Evolutionary conservation across 1,140 invertebrate genomes (phyloP), one percentile per base, ranked within the genome.

Genomic region (Eueides isabella): DNA sequence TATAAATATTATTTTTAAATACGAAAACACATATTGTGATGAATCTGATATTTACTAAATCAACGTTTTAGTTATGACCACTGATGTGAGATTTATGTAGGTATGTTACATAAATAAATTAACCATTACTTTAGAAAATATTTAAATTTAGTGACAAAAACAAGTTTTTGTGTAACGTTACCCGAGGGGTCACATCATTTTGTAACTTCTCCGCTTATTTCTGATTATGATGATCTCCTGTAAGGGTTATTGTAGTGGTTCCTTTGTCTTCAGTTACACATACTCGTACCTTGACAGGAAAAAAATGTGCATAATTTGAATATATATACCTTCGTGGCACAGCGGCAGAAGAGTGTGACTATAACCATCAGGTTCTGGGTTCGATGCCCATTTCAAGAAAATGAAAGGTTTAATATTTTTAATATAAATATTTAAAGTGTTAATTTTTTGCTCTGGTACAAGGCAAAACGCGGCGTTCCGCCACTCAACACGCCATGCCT

Each of bases 141-240:
- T 23, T 55, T 55, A 55, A 55, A 55, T 55, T 23, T 55, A 23
- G 19, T 14, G 19, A 55, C 26, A 55, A 55, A 55, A 55, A 55
- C 48, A 9, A 55, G 19, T 26, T 26, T 55, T 2, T 9, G 9
- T 26, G 2, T 23, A 48, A 48, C 48, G 48, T 26, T 23, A 55
- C 48, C 23, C 48, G 11, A 14, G 48, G 19, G 23, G 26, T 55
- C 19, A 55, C 48, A 55, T 55, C 69, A 72, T 72, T 66, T 75
- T 71, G 67, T 74, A 82, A 84, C 74, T 81, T 67, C 65, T 72
- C 78, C 81, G 82, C 80, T 83, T 75, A 80, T 79, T 75, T 78
- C 76, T 79, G 79, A 72, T 83, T 83, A 81, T 77, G 79, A 75
- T 80, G 80, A 80, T 79, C 79, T 79, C 75, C 55, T 48, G 71